phyloP scores from a whole-genome alignment of 2,797 vertebrate genomes.

The Myiothlypis chrysogaster region DNA sequence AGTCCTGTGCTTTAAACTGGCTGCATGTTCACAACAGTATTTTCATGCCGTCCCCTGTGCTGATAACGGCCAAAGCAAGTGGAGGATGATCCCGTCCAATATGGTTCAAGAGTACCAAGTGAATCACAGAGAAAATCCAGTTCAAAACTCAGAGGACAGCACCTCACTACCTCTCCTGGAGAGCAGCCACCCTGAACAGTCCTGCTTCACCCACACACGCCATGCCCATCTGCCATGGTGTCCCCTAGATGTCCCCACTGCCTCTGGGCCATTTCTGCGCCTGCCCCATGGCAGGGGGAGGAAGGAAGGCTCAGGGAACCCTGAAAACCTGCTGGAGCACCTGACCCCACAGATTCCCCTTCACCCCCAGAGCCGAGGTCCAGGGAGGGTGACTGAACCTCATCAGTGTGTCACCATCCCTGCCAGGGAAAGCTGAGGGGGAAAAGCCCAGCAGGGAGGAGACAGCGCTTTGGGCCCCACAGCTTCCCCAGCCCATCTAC shows the following conservation, averaged over 20 bases:
- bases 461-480: too few relatives aligned
- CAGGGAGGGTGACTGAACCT: neutral
- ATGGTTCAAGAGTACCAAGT: accelerated
- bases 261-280: neutral
- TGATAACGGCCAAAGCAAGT: neutral
- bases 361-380: neutral
- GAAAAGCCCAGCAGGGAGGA: neutral
- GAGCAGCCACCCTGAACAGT: accelerated
- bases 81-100: accelerated
- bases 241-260: accelerated
- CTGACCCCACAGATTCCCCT: neutral
- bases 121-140: neutral
- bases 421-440: neutral
- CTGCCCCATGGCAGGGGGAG: accelerated
- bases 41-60: neutral
- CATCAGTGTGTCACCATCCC: neutral
- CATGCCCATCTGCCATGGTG: accelerated
- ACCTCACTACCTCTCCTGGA: accelerated
- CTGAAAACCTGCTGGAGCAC: accelerated
- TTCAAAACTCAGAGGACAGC: neutral
- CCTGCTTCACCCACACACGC: accelerated
- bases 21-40: accelerated
- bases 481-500: neutral
- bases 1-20: neutral
- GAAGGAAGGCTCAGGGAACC: accelerated